phyloP scores from a whole-genome alignment of 2,797 vertebrate species.

The Diplodus puntazzo region DNA sequence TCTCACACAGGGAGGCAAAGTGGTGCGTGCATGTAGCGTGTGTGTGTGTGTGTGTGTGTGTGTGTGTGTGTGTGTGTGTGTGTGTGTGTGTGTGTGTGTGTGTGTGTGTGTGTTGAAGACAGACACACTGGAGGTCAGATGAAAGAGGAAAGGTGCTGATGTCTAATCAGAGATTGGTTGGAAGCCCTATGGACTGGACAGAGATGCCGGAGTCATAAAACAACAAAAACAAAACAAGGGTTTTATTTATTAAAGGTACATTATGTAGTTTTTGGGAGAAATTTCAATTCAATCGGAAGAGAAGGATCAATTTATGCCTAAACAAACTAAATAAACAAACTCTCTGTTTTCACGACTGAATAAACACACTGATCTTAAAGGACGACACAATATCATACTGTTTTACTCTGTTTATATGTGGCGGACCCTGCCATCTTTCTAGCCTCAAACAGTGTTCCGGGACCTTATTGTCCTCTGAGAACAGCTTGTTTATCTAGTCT shows the following conservation, averaged over 20 bases:
- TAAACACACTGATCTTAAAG: no score
- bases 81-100: neutral
- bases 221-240: neutral
- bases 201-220: conserved; percentile 7
- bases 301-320: no score
- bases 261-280: no score
- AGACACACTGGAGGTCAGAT: conserved; percentile 70
- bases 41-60: neutral
- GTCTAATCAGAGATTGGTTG: conserved; percentile 31
- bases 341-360: no score
- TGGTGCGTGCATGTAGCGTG: conserved; percentile 6
- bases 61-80: neutral
- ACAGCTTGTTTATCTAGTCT: no score
- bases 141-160: conserved; percentile 62
- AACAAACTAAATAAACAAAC: no score
- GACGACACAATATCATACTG: no score
- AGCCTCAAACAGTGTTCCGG: no score
- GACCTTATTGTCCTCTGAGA: no score
- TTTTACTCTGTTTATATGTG: no score
- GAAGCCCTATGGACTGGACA: conserved; percentile 22
- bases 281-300: no score
- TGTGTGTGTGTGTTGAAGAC: conserved; percentile 13
- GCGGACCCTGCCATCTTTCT: no score
- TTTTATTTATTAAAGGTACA: neutral
- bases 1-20: conserved; percentile 65